Percentiles rank a stretch among this genome's conserved stretches.
Conservation (phyloP, 2,113 vertebrate genomes). For the Oncorhynchus tshawytscha region DNA sequence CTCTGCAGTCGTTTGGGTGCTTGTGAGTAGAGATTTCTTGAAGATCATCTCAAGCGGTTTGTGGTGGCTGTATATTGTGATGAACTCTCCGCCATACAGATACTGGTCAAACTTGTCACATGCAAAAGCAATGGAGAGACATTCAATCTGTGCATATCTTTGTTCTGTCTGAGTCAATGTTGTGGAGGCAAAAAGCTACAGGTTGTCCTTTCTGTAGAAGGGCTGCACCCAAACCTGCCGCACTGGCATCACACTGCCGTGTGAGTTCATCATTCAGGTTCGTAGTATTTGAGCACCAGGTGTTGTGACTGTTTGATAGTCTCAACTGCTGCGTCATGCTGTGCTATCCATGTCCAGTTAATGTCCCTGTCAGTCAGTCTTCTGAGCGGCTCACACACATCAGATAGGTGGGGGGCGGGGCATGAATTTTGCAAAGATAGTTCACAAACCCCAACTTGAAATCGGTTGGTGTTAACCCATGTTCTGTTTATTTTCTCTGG, state of each 20-base stretch:
- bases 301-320: neutral
- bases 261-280: too few species aligned
- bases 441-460: conserved; percentile 11
- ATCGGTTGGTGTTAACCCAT: neutral
- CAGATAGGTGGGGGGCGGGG: neutral
- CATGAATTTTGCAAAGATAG: too few species aligned
- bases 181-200: conserved; percentile 18
- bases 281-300: neutral
- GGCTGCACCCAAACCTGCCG: too few species aligned
- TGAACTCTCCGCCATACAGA: conserved; percentile 35
- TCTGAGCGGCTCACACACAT: neutral
- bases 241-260: too few species aligned
- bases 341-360: too few species aligned
- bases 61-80: conserved; percentile 51
- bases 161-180: conserved; percentile 28
- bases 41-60: conserved; percentile 18
- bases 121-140: neutral
- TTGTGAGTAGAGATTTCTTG: too few species aligned
- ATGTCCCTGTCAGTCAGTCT: neutral
- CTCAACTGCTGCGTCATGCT: neutral
- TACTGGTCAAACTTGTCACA: conserved; percentile 14
- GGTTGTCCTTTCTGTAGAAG: neutral
- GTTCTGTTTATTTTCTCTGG: neutral
- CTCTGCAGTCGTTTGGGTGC: conserved; percentile 5
- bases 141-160: conserved; percentile 35